Evolutionary conservation across 1,140 invertebrate genomes (phyloP), one percentile per base, ranked within the genome.

Genomic region (Trachymyrmex septentrionalis): DNA sequence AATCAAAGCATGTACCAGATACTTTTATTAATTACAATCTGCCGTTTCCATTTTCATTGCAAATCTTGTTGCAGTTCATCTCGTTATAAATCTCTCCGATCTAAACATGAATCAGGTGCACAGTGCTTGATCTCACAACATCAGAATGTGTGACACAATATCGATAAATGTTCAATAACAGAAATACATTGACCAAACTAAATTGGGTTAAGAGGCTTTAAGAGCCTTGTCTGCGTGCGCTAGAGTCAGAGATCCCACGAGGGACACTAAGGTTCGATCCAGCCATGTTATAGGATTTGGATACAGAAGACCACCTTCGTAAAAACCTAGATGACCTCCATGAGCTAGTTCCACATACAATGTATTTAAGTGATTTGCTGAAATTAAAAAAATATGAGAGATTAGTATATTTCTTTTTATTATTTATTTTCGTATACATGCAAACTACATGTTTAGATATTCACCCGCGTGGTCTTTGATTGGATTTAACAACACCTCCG

Each of bases 271-370:
- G 1, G 98, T 97, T 66, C 98, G 96, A 95, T 99, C 98, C 63
- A 99, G 94, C 98, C 98, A 99, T 24, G 98, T 99, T 30, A 98
- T 97, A 1, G 97, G 97, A 91, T 98, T 97, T 0, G 98, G 98
- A 92, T 97, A 98, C 0, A 98, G 89, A 30, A 97, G 94, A 14
- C 98, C 98, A 7, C 98, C 98, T 95, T 99, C 98, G 93, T 99
- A 99, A 94, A 98, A 99, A 48, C 98, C 98, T 82, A 99, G 95
- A 95, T 99, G 98, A 10, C 98, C 98, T 7, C 98, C 98, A 93
- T 99, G 98, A 21, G 97, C 97, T 4, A 98, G 95, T 92, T 98
- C 97, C 34, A 98, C 95, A 90, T 98, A 98, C 76, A 98, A 95
- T 3, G 96, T 95, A 84, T 98, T 97, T 27, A 96, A 95, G 85